Base-by-base conservation (phyloP, 2,888 invertebrate species). In the Apotomis betuletana region DNA sequence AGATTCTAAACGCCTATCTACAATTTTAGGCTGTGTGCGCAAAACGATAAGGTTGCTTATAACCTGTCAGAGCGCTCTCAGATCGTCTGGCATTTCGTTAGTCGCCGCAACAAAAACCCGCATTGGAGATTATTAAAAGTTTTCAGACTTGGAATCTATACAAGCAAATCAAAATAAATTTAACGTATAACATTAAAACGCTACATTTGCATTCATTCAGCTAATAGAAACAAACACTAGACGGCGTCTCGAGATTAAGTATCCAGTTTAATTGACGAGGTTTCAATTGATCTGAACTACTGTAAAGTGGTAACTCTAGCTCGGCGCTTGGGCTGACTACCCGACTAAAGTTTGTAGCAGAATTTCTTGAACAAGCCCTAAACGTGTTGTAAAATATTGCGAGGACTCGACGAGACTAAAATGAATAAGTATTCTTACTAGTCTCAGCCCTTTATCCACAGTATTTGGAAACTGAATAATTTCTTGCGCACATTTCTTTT, bases 291-390 rank as follows among this genome's bases (percentile, higher is more conserved):
- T 8, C 67, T 52, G 69, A 65, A 63, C 62, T 67, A 57, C 67
- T 61, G 67, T 67, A 52, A 58, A 67, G 71, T 71, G 72, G 71
- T 70, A 67, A 72, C 75, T 63, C 75, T 38, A 71, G 27, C 61
- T 60, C 15, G n/a, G 15, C 51, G 9, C 44, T 36, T 36, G 62
- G 49, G 27, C 46, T 57, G 44, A 54, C 41, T 54, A 12, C 64
- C 44, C 41, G n/a, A 8, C 44, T 44, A 55, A 44, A 64, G 6
- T 64, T 54, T 64, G 46, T 46, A n/a, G 3, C 5, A 46, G n/a
- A 12, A 36, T 5, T 57, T 12, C 12, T 57, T 5, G 36, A 2
- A 8, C 36, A 9, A 3, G 9, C 27, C 12, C 38, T 58, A 5
- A 5, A 12, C 12, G 3, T 58, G 5, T 2, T 2, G 1, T 12